Evolutionary conservation across 2,797 vertebrate genomes (phyloP).

Genomic region (Kryptolebias ocellatus): DNA sequence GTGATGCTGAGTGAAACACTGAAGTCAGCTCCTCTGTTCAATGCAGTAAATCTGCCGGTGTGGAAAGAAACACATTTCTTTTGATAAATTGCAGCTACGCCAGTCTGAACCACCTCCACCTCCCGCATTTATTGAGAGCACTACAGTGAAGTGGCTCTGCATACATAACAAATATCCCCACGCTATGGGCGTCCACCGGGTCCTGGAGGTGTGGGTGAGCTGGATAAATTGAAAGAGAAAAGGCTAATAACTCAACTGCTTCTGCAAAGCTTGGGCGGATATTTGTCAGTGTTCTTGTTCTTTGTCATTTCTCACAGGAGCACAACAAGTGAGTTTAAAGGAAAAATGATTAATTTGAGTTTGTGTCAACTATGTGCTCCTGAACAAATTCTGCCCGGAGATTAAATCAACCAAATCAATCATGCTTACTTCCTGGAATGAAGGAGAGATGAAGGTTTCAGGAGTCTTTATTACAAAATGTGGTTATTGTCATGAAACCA

Average conservation of each 20-base stretch:
- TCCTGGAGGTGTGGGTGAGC: slow-evolving; percentile 31
- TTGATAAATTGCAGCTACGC: slow-evolving; percentile 72
- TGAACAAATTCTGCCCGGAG: slow-evolving; percentile 30
- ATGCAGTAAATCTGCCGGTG: slow-evolving; percentile 69
- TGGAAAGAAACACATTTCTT: slow-evolving; percentile 62
- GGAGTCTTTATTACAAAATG: slow-evolving; percentile 8
- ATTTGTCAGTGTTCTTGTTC: slow-evolving; percentile 46
- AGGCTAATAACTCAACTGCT: slow-evolving; percentile 62
- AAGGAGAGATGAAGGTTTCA: slow-evolving; percentile 13
- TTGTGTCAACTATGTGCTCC: slow-evolving; percentile 25
- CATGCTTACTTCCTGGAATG: slow-evolving; percentile 33
- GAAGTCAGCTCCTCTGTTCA: slow-evolving; percentile 55
- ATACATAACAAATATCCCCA: slow-evolving; percentile 64
- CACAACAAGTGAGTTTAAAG: slow-evolving; percentile 42
- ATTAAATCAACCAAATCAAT: slow-evolving; percentile 38
- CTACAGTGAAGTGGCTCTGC: slow-evolving; percentile 30
- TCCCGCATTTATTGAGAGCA: slow-evolving; percentile 46
- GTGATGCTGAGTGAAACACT: slow-evolving; percentile 43
- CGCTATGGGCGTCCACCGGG: slow-evolving; percentile 20
- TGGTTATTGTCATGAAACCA: slow-evolving; percentile 18
- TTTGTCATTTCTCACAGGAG: slow-evolving; percentile 51
- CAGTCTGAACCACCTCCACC: slow-evolving; percentile 38
- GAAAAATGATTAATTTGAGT: slow-evolving; percentile 47
- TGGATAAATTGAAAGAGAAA: slow-evolving; percentile 60
- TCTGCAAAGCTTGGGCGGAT: slow-evolving; percentile 36